Base-by-base conservation (phyloP, 2,888 invertebrate genomes). In the Dasypogon diadema region DNA sequence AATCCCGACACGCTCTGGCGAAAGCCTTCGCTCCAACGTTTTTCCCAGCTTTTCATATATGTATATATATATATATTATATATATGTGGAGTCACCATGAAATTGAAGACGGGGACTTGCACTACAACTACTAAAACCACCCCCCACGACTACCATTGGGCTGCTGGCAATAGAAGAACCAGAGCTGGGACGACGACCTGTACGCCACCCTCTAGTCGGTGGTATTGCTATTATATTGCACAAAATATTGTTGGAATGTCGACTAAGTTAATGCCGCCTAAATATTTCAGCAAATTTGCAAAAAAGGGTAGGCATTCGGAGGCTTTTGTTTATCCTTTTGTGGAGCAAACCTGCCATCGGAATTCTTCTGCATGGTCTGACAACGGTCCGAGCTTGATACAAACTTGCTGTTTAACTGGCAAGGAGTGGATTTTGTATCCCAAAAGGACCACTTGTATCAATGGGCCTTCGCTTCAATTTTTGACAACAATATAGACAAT, bases 251-350 rank as follows among this genome's bases (percentile, higher is more conserved):
- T 26, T 21, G 46, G 65, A 68, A 68, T 68, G 46, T 68, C 46
- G 48, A 48, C 65, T 26, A 68, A 68, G 48, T 48, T 68, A 68
- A 68, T 48, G 46, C 48, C 24, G 48, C 26, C 48, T 48, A 48
- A 68, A 48, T 68, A 68, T 68, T 68, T 68, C 65, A 68, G 65
- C 16, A 68, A 68, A 68, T 68, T 68, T 48, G 65, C 26, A 68
- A 68, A 68, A n/a, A 48, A 68, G 26, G 48, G 65, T 37, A 68
- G 48, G 65, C 37, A 68, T 68, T 68, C 26, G 65, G 48, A 48
- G 22, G 46, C 48, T 24, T 68, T 68, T 68, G 26, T 68, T 24
- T 65, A 65, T 65, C 65, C 65, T 68, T 46, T 26, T 22, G 12
- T 14, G 24, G 16, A 21, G 37, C 18, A 8, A 48, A 68, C 14